phyloP scores from a whole-genome alignment of 1,140 invertebrate species.

The Tachypleus tridentatus region DNA sequence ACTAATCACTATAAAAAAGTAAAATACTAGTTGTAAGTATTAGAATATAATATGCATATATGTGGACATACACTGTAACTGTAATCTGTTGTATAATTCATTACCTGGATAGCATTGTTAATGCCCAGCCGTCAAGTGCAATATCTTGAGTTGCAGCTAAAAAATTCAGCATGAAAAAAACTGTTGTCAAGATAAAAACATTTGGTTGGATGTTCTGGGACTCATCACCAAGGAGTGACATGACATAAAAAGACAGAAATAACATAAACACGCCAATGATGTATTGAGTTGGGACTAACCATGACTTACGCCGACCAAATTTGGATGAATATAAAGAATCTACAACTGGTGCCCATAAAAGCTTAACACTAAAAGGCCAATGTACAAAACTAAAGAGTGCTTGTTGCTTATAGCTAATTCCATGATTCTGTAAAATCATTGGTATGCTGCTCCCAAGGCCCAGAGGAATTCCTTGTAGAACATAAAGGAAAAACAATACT shows the following conservation, averaged over 20 bases:
- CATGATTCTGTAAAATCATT: conserved; percentile 82
- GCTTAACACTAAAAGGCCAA: conserved; percentile 96
- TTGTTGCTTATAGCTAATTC: conserved; percentile 82
- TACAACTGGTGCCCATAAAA: conserved; percentile 96
- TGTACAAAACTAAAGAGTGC: conserved; percentile 96
- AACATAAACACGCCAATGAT: conserved; percentile 63
- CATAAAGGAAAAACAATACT: conserved; percentile 79
- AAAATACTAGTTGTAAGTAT: not conserved
- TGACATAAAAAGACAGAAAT: conserved; percentile 57
- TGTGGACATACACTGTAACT: not conserved
- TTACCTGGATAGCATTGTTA: conserved; percentile 92
- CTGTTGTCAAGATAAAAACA: conserved; percentile 61
- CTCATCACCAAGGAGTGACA: conserved; percentile 55
- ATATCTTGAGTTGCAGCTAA: conserved; percentile 98
- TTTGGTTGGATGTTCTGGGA: conserved; percentile 46
- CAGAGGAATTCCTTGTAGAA: conserved; percentile 91
- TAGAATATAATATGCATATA: not conserved
- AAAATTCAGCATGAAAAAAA: conserved; percentile 90
- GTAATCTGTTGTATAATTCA: conserved; percentile 7
- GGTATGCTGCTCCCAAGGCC: conserved; percentile 87
- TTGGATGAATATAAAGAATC: conserved; percentile 71
- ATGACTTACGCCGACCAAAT: conserved; percentile 91
- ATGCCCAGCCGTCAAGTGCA: conserved; percentile 98
- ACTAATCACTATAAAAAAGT: too few species aligned
- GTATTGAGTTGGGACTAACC: conserved; percentile 87